phyloP scores from a whole-genome alignment of 1,140 invertebrate species.

The Polyergus mexicanus region DNA sequence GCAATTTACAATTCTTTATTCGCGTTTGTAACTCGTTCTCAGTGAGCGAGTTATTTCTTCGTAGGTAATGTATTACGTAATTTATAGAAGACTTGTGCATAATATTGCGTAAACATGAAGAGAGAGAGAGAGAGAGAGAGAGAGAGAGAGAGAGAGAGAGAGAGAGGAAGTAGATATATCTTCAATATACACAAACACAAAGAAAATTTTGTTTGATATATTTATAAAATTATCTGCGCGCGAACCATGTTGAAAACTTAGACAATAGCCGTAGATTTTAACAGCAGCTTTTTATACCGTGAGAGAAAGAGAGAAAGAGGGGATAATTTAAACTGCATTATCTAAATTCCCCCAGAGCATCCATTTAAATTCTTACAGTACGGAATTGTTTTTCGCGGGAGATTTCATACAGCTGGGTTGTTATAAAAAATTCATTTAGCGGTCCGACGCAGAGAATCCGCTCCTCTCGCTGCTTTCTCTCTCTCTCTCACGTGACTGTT shows the following conservation, averaged over 20 bases:
- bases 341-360: slow-evolving; percentile 48
- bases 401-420: slow-evolving; percentile 52
- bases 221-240: slow-evolving; percentile 42
- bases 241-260: slow-evolving; percentile 52
- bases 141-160: not conserved
- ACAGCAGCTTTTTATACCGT: slow-evolving; percentile 22
- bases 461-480: slow-evolving; percentile 25
- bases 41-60: not conserved
- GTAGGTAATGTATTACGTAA: not conserved
- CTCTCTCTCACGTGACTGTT: slow-evolving; percentile 35
- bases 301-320: not conserved
- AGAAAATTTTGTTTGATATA: slow-evolving; percentile 46
- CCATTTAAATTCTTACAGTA: slow-evolving; percentile 53
- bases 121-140: not conserved
- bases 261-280: slow-evolving; percentile 56
- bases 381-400: slow-evolving; percentile 49
- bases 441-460: slow-evolving; percentile 39
- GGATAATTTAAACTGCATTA: slow-evolving; percentile 60
- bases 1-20: slow-evolving; percentile 27
- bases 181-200: slow-evolving; percentile 5
- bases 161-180: not conserved
- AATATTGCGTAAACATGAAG: not conserved
- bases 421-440: slow-evolving; percentile 63
- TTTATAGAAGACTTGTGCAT: not conserved
- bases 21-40: not conserved